These are phyloP conservation scores for Uloborus diversus DNA, from an alignment of 1,140 invertebrate genomes.

Conservation along the genomic window DNA sequence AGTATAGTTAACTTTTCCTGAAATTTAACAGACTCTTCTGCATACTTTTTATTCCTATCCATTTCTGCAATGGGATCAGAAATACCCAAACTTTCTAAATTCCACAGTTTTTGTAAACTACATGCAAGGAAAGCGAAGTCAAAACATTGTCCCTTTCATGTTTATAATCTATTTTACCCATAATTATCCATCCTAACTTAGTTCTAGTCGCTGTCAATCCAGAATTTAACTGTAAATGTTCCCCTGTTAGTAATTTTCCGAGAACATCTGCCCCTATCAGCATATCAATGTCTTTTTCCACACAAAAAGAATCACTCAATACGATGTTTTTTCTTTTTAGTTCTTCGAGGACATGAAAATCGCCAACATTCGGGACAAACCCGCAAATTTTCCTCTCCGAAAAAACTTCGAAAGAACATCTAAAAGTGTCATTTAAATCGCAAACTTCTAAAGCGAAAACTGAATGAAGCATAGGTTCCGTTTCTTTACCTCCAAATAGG, in stretches of 20 bases:
- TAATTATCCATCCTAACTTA: neutral
- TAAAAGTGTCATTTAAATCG: neutral
- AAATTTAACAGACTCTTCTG: too few species aligned
- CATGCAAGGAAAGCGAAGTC: too few species aligned
- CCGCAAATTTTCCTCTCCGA: neutral
- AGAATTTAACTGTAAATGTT: neutral
- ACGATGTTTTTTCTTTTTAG: too few species aligned
- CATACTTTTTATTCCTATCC: too few species aligned
- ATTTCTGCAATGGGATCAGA: too few species aligned
- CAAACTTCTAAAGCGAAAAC: neutral
- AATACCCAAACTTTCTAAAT: too few species aligned
- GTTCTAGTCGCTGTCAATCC: neutral
- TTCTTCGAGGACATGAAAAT: too few species aligned
- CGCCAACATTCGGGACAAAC: neutral
- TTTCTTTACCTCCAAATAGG: neutral
- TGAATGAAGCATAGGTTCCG: neutral
- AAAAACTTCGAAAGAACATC: neutral
- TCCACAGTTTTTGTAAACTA: too few species aligned
- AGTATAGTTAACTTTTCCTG: too few species aligned
- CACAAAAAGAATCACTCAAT: neutral
- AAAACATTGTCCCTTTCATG: too few species aligned
- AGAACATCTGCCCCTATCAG: neutral
- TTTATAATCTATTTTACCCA: too few species aligned
- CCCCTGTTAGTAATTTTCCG: neutral
- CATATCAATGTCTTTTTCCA: neutral